Base-by-base conservation (phyloP, 1,140 invertebrate genomes). In the Drosophila quadrilineata region DNA sequence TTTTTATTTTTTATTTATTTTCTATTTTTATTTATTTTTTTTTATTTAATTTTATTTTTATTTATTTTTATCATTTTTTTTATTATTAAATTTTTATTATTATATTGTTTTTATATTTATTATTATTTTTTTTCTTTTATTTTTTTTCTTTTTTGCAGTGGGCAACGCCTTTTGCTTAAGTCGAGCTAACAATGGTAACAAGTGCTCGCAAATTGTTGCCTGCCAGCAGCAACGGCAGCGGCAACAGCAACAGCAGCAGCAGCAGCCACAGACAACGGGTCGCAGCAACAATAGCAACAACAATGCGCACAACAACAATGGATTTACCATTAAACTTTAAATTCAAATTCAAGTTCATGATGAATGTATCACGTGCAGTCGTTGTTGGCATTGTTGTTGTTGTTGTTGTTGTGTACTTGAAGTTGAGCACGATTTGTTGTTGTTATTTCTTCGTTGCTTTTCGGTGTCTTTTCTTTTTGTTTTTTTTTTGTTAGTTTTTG, bases 291-390 rank as follows among this genome's bases (percentile, higher is more conserved):
- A 57, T 26, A 33, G 3, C 50, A 45, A 14, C 35, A 53, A 6
- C 45, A 50, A 46, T 31, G 65, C 5, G 14, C 38, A 35, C 46
- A 65, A 49, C 69, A 70, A 73, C 74, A 85, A 53, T 80, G 68
- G 71, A 72, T 71, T 84, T 72, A 86, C 80, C 79, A 80, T 87
- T 87, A 85, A 85, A 88, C 86, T 87, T 87, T 71, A 80, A 87
- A 88, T 88, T 86, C 86, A 88, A 88, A 88, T 88, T 88, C 87
- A 88, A 88, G 87, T 88, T 88, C 87, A 88, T 88, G 87, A 88
- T 88, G 74, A 88, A 88, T 88, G 76, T 87, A 87, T 88, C 86
- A 88, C 87, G 87, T 88, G 87, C 87, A 77, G 71, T 75, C 60
- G 53, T 29, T 36, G 50, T 24, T 36, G 73, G 19, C 56, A 45